phyloP scores from a whole-genome alignment of 2,113 vertebrate species.

The Pelusios castaneus region DNA sequence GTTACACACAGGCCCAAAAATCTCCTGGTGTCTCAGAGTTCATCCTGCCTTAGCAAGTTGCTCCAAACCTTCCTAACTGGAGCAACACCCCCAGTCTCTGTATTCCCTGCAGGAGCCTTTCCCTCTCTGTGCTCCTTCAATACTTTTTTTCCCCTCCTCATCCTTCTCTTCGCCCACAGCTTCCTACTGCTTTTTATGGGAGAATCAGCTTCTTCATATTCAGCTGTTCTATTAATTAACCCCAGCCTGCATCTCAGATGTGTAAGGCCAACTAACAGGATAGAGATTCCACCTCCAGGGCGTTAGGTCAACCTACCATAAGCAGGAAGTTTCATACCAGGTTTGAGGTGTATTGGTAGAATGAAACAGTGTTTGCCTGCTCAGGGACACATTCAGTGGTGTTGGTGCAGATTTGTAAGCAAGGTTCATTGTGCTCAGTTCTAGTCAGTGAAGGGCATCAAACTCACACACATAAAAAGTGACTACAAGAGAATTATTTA shows the following conservation, averaged over 20 bases:
- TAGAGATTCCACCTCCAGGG: not conserved
- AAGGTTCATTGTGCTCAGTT: conserved; percentile 41
- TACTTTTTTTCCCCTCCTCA: not conserved
- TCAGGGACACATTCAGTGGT: conserved; percentile 9
- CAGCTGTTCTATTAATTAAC: not conserved
- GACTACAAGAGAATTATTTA: not conserved
- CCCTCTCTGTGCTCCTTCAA: not conserved
- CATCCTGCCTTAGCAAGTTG: not conserved
- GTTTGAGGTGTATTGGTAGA: not conserved
- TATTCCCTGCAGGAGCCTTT: not conserved
- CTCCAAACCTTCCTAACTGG: not conserved
- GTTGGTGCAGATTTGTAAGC: conserved; percentile 1
- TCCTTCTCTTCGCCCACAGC: too few species aligned
- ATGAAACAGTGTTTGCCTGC: conserved; percentile 5
- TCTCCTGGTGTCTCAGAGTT: not conserved
- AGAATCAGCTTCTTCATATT: not conserved
- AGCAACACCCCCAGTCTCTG: not conserved
- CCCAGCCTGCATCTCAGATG: not conserved
- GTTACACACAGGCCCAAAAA: not conserved
- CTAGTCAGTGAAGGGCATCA: conserved; percentile 39
- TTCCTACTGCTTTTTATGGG: not conserved
- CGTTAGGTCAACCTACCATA: not conserved
- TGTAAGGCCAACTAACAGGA: not conserved
- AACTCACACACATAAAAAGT: conserved; percentile 16
- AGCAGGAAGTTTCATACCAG: not conserved